These are phyloP conservation scores for Rotaria socialis DNA, from an alignment of 2,888 invertebrate species.

Conservation along the genomic window DNA sequence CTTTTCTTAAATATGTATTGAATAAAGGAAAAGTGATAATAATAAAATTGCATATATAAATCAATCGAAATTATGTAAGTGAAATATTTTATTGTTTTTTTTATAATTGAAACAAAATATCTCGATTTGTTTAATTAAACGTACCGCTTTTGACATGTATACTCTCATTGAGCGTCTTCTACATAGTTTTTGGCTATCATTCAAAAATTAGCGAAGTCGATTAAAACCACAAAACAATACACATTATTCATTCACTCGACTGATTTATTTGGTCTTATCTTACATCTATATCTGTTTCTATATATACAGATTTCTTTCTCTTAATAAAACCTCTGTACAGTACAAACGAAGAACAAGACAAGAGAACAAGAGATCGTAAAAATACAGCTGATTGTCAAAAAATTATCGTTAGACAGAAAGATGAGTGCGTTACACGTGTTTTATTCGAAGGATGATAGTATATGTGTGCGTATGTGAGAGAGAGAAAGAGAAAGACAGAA, in stretches of 20 bases:
- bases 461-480: no score
- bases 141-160: not conserved
- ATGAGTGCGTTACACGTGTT: not conserved
- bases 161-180: not conserved
- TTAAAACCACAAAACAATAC: not conserved
- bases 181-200: not conserved
- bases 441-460: not conserved
- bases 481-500: not conserved
- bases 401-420: not conserved
- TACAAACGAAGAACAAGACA: not conserved
- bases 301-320: not conserved
- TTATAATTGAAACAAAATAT: not conserved
- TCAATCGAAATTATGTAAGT: not conserved
- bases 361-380: not conserved
- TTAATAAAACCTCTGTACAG: not conserved
- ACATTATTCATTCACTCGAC: not conserved
- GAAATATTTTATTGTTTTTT: not conserved
- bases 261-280: not conserved
- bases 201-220: not conserved
- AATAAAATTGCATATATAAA: not conserved
- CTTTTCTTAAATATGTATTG: not conserved
- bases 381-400: slow-evolving; percentile 25
- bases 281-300: not conserved
- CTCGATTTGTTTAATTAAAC: not conserved
- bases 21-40: not conserved